Evolutionary conservation across 23 tunicate genomes (phyloP).

Genomic region (Ascidia mentula): DNA sequence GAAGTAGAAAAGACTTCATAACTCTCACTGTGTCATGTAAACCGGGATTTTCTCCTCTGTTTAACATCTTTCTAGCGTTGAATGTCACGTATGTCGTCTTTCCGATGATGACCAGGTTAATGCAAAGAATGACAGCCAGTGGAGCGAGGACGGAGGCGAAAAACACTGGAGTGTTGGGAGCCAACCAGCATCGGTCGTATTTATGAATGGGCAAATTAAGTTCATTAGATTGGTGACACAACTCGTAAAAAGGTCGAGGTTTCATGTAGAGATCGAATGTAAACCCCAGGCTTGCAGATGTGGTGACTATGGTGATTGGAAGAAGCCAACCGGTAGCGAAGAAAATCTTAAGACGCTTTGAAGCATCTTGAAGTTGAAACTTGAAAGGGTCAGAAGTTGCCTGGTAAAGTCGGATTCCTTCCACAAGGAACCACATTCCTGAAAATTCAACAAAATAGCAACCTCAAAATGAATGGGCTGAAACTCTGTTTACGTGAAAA

Average conservation of each 20-base stretch:
- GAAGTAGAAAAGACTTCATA: neutral
- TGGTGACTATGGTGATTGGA: neutral
- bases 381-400: neutral
- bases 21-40: neutral
- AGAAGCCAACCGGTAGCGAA: neutral
- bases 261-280: neutral
- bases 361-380: neutral
- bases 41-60: conserved; percentile 5
- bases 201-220: neutral
- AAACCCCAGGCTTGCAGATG: neutral
- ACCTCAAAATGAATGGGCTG: no score
- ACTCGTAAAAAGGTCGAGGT: neutral
- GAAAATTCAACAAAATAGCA: no score
- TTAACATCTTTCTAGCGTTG: neutral
- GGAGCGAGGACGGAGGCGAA: neutral
- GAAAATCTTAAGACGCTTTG: neutral
- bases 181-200: neutral
- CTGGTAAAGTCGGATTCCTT: neutral
- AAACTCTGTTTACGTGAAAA: no score
- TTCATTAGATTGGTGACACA: neutral
- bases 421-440: neutral
- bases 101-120: neutral
- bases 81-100: neutral
- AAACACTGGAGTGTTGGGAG: neutral
- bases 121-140: neutral